Percentiles rank a stretch among this genome's conserved stretches.
phyloP scores from a whole-genome alignment of 2,113 vertebrate species.

The Ondatra zibethicus region DNA sequence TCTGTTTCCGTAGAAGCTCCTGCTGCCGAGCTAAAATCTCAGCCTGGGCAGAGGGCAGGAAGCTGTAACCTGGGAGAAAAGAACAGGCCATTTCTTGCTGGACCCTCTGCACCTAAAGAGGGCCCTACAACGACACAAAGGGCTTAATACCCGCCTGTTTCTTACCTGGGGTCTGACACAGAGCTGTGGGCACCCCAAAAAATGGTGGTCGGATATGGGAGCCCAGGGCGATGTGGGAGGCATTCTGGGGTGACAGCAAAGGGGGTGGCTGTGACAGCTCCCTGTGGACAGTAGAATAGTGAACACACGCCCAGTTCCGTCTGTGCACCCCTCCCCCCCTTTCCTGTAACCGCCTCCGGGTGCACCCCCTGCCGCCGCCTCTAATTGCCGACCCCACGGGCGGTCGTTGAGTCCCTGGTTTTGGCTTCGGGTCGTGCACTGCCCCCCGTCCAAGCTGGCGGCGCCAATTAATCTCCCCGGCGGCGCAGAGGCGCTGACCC shows the following conservation, averaged over 20 bases:
- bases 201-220: conserved; percentile 97
- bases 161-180: conserved; percentile 97
- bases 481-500: conserved; percentile 92
- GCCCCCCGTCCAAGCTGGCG: conserved; percentile 94
- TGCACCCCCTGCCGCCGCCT: conserved; percentile 78
- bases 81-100: not conserved
- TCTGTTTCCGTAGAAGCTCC: conserved; percentile 97
- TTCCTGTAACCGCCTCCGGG: conserved; percentile 86
- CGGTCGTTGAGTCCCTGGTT: conserved; percentile 81
- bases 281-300: conserved; percentile 85
- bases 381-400: conserved; percentile 67
- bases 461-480: conserved; percentile 99
- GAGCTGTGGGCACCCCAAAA: conserved; percentile 95
- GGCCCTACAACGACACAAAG: not conserved
- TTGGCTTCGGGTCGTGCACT: conserved; percentile 89
- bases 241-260: conserved; percentile 94
- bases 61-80: conserved; percentile 91
- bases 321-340: not conserved
- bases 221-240: conserved; percentile 95
- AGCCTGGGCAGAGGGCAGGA: conserved; percentile 94
- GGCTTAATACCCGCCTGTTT: not conserved
- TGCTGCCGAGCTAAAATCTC: conserved; percentile 97
- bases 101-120: not conserved
- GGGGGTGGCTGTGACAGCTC: conserved; percentile 95
- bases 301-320: not conserved